Conservation (phyloP, 2,113 vertebrate genomes). For the Apistogramma diplotaenia region DNA sequence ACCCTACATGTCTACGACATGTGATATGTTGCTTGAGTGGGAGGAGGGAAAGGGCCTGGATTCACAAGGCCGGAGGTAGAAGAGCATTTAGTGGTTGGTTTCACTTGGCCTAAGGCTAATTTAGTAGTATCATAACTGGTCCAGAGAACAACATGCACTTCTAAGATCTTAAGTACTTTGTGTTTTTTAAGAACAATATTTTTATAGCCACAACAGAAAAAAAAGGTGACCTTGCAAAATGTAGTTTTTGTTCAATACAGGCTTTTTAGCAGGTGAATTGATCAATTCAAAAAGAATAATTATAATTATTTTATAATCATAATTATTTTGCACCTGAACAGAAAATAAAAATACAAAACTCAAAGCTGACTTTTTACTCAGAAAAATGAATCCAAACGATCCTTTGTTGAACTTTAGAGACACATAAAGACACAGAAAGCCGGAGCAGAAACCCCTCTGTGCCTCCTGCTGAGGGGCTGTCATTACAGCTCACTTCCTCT, state of each 20-base stretch:
- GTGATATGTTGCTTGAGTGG: too few relatives aligned
- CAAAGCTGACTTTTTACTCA: neutral
- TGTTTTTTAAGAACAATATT: neutral
- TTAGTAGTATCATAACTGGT: neutral
- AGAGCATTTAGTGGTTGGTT: neutral
- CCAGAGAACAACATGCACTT: neutral
- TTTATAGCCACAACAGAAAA: too few relatives aligned
- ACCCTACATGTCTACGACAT: too few relatives aligned
- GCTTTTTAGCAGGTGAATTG: fast-evolving
- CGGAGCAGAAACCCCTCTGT: neutral
- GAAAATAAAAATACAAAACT: neutral
- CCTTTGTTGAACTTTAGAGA: neutral
- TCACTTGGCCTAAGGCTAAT: neutral
- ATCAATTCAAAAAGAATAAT: neutral
- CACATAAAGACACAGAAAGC: neutral
- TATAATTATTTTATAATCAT: neutral
- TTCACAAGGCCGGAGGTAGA: too few relatives aligned
- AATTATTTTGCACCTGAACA: neutral
- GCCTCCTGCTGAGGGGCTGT: neutral
- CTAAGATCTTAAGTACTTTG: neutral
- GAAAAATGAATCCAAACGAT: neutral
- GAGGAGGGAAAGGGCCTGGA: too few relatives aligned
- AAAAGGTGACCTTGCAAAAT: too few relatives aligned
- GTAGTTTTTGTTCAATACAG: neutral
- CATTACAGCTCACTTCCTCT: neutral